Evolutionary conservation across 1,140 invertebrate genomes (phyloP), one percentile per base, ranked within the genome.

Genomic region (Drosophila tristis): DNA sequence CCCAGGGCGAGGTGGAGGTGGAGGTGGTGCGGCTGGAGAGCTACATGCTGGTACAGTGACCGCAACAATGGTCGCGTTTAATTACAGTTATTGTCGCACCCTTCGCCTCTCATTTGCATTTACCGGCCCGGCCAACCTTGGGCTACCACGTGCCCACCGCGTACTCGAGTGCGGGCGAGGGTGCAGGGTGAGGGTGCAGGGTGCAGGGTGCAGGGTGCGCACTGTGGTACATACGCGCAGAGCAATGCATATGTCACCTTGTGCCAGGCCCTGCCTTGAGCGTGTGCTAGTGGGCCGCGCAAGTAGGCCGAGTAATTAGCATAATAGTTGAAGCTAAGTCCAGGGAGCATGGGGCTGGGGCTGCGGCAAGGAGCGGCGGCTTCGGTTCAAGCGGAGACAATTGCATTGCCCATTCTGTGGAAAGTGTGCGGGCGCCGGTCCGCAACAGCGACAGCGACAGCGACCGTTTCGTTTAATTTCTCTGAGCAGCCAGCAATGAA

Each of bases 11-110:
- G 31, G 45, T 39, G 74, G 50, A 25, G 31, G 45, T 39, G 74
- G 50, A 54, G 25, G 57, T 15, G 47, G 47, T 23, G 9, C 56
- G 51, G 31, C 47, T 16, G 25, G 9, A 47, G 58, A 68, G 68
- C 55, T 20, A 20, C 63, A 81, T 86, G 74, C 74, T 78, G 74
- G 78, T 61, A 56, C 71, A 87, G 51, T 82, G 82, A 89, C 82
- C 82, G 78, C 82, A 87, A 87, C 82, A 87, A 87, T 87, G 78
- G 78, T 79, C 63, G 74, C 82, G 71, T 87, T 87, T 87, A 87
- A 87, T 87, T 87, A 87, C 84, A 76, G 78, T 87, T 84, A 87
- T 87, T 87, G 82, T 87, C 74, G 82, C 84, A 79, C 82, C 78
- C 84, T 70, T 87, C 78, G 71, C 43, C 59, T 26, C 78, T 60